These are phyloP conservation scores for Macrobrachium nipponense DNA, from an alignment of 1,140 invertebrate genomes.

Conservation along the genomic window DNA sequence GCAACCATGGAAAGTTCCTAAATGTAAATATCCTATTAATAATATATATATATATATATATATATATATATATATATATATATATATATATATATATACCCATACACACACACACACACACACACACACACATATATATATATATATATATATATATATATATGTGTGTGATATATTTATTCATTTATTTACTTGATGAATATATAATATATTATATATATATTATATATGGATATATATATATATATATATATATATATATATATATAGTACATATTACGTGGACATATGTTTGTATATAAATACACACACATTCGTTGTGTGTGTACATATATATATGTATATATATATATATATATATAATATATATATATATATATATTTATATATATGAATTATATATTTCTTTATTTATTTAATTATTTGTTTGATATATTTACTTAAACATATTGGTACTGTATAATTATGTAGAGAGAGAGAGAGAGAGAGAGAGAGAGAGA, in stretches of 20 bases:
- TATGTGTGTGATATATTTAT: too few relatives aligned
- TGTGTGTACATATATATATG: too few relatives aligned
- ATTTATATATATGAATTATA: too few relatives aligned
- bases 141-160: neutral
- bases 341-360: too few relatives aligned
- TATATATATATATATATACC: slow-evolving; percentile 19
- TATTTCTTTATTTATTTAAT: too few relatives aligned
- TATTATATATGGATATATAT: neutral
- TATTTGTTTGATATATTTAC: too few relatives aligned
- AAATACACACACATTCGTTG: too few relatives aligned
- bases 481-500: slow-evolving; percentile 7
- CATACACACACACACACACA: neutral
- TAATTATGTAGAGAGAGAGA: neutral
- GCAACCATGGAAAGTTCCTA: neutral
- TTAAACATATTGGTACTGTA: too few relatives aligned
- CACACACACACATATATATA: slow-evolving; percentile 1
- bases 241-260: neutral
- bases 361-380: too few relatives aligned
- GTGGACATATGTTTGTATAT: too few relatives aligned
- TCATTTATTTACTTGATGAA: too few relatives aligned
- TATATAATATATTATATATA: slow-evolving; percentile 10
- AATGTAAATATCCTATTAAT: neutral
- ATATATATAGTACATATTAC: too few relatives aligned
- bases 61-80: slow-evolving; percentile 26
- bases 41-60: slow-evolving; percentile 25